A percentile compares a stretch with the other conserved stretches of the same genome.
Conservation (phyloP, 2,888 invertebrate genomes). For the Dichetophora obliterata region DNA sequence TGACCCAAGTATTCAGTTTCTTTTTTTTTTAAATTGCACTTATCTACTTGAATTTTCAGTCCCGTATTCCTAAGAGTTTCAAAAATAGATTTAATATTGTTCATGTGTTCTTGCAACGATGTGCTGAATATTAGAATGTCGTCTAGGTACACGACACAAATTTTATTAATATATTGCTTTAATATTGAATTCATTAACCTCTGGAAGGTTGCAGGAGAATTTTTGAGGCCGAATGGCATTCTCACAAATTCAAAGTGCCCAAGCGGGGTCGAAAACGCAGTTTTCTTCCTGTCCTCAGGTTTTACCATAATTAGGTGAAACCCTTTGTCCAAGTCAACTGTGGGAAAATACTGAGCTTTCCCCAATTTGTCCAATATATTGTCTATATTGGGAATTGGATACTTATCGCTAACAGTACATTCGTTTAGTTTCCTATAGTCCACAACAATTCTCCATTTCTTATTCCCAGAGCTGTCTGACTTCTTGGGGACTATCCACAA, state of each 20-base stretch:
- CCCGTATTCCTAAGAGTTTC: slow-evolving; percentile 19
- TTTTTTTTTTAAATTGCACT: slow-evolving; percentile 51
- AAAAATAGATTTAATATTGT: background rate
- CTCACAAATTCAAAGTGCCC: slow-evolving; percentile 27
- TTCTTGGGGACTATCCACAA: slow-evolving; percentile 34
- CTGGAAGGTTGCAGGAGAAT: background rate
- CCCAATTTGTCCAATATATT: too few species aligned
- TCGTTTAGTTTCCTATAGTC: too few species aligned
- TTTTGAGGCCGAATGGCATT: slow-evolving; percentile 31
- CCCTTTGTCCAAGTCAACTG: slow-evolving; percentile 25
- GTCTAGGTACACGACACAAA: too few species aligned
- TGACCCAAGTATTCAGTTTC: slow-evolving; percentile 50
- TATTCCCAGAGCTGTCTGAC: background rate
- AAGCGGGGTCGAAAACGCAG: too few species aligned
- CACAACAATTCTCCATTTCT: slow-evolving; percentile 25
- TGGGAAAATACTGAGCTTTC: slow-evolving; percentile 15
- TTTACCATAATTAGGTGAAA: slow-evolving; percentile 17
- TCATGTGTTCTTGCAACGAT: slow-evolving; percentile 11
- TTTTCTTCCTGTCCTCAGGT: background rate
- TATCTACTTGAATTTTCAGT: slow-evolving; percentile 40
- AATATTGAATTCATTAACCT: background rate
- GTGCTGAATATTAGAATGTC: slow-evolving; percentile 25
- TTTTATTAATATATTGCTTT: too few species aligned
- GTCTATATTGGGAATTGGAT: slow-evolving; percentile 11
- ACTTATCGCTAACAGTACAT: slow-evolving; percentile 15